phyloP scores from a whole-genome alignment of 2,113 vertebrate species.

The Amia ocellicauda region DNA sequence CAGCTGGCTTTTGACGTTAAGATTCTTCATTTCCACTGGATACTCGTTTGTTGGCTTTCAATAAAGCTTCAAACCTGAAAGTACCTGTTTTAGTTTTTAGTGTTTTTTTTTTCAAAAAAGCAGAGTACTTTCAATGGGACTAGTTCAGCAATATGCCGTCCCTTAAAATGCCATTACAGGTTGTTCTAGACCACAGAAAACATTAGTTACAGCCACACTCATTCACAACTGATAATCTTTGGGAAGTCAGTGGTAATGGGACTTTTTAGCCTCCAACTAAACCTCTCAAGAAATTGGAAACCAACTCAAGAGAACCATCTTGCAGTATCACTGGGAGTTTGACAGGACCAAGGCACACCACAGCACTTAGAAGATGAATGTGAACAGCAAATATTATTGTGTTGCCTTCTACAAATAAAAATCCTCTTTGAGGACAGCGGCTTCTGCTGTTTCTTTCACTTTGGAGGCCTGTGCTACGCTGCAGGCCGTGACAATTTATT shows the following conservation, averaged over 20 bases:
- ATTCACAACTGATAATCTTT: background rate
- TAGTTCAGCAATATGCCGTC: background rate
- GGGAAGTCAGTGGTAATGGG: no score
- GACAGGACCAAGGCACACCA: no score
- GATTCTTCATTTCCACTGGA: constrained; percentile 9
- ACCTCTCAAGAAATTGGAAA: no score
- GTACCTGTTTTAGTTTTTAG: background rate
- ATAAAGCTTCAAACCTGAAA: constrained; percentile 7
- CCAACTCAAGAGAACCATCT: no score
- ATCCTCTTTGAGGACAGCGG: background rate
- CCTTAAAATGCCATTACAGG: background rate
- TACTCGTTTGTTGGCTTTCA: background rate
- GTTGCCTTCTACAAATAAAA: background rate
- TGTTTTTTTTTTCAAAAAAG: background rate
- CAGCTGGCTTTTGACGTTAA: background rate
- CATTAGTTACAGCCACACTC: background rate
- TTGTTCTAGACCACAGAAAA: background rate
- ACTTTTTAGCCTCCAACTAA: no score
- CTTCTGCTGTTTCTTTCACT: background rate
- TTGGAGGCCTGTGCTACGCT: background rate
- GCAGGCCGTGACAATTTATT: background rate
- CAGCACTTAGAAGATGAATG: background rate
- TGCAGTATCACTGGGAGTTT: no score
- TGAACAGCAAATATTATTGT: background rate
- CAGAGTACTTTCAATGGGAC: background rate